Percentiles rank a stretch among this genome's conserved stretches.
These are phyloP conservation scores for Naja naja DNA, from an alignment of 2,113 vertebrate species.

Conservation along the genomic window DNA sequence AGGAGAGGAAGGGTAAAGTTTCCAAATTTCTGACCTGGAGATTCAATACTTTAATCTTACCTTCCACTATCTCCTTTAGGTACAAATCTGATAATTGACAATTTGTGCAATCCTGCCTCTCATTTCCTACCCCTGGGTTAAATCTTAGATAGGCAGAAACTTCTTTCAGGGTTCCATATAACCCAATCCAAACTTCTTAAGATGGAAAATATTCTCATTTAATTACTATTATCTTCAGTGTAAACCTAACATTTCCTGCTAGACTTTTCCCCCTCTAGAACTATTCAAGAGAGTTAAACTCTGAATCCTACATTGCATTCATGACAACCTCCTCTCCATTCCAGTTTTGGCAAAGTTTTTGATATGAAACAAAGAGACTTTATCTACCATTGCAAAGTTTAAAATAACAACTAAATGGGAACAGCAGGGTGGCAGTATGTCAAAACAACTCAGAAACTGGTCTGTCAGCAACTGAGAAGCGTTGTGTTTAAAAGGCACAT, in stretches of 20 bases:
- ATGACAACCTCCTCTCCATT: neutral
- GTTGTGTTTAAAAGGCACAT: neutral
- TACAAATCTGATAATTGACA: neutral
- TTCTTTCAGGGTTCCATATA: neutral
- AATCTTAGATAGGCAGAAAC: neutral
- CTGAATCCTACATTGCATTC: neutral
- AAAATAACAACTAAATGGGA: neutral
- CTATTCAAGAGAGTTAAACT: neutral
- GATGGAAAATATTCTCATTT: neutral
- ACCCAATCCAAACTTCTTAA: neutral
- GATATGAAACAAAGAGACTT: neutral
- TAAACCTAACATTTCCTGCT: neutral
- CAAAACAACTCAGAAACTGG: neutral
- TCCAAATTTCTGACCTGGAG: neutral
- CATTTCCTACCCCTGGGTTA: neutral
- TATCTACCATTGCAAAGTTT: neutral
- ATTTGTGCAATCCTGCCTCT: neutral
- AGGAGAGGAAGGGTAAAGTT: neutral
- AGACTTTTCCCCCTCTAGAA: neutral
- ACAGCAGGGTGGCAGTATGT: neutral
- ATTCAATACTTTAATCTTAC: neutral
- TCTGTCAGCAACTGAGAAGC: neutral
- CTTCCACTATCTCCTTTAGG: neutral
- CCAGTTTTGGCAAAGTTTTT: neutral
- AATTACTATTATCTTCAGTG: neutral